A percentile compares a stretch with the other conserved stretches of the same genome.
Conservation (phyloP, 2,113 vertebrate genomes). For the Polypterus bichir region DNA sequence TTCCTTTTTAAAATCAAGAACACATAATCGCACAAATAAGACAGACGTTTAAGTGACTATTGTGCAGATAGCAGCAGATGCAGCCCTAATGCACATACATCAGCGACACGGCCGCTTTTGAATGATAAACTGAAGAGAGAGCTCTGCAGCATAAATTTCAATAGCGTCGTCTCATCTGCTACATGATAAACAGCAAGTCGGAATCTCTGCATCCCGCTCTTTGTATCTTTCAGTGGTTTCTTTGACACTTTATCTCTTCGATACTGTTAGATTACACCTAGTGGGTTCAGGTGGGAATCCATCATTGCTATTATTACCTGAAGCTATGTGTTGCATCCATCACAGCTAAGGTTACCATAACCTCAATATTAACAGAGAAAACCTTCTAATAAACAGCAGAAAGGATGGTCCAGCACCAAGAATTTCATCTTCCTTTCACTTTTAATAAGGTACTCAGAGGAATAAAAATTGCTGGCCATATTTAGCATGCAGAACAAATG, state of each 20-base stretch:
- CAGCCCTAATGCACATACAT: no score
- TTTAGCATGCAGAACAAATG: constrained; percentile 58
- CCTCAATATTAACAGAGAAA: constrained; percentile 59
- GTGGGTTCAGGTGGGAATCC: constrained; percentile 67
- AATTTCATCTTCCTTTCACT: constrained; percentile 52
- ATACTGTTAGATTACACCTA: constrained; percentile 65
- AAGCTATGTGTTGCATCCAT: constrained; percentile 55
- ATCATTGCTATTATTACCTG: constrained; percentile 74
- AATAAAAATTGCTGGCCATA: constrained; percentile 45
- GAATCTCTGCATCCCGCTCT: constrained; percentile 44
- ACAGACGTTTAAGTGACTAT: no score
- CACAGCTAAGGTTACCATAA: constrained; percentile 58
- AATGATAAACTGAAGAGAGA: constrained; percentile 55
- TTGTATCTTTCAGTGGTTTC: constrained; percentile 48
- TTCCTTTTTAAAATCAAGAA: no score
- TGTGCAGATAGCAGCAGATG: constrained; percentile 10
- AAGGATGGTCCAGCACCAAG: constrained; percentile 43
- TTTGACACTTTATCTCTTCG: constrained; percentile 58
- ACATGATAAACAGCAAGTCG: constrained; percentile 48
- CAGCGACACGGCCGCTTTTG: constrained; percentile 7
- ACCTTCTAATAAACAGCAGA: constrained; percentile 51
- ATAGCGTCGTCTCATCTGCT: constrained; percentile 43
- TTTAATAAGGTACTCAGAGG: constrained; percentile 49
- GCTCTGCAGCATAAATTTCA: constrained; percentile 51
- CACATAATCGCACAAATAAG: no score